Base-by-base conservation (phyloP, 2,888 invertebrate species). In the Cremastinae sp. region DNA sequence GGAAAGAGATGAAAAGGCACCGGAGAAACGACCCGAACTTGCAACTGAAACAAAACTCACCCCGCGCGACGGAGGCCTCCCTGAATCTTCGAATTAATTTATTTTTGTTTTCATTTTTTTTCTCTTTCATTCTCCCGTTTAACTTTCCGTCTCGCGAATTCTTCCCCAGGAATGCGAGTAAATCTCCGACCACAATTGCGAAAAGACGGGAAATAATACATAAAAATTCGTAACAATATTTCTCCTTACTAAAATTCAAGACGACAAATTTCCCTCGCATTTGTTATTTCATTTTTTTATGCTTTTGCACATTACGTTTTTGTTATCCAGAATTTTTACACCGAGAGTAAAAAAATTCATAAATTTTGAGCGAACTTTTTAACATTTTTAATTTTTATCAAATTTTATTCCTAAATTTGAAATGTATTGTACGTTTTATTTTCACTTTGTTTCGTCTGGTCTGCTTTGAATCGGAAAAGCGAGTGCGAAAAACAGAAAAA, bases 11-110 rank as follows among this genome's bases (percentile, higher is more conserved):
- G 62, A 69, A 66, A 71, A 64, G 37, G 62, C 58, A 61, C 59
- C 72, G 68, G 43, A 65, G 20, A 69, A 71, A 68, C 61, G 75
- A 62, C 59, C 49, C 47, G 53, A 76, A 58, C 35, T 62, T 65
- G 51, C 72, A 77, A 70, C 74, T 70, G 53, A 77, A 77, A 77
- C 61, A 77, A 77, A 77, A 77, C 69, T 49, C 61, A 61, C 62
- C 49, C 55, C 35, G 59, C 69, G 16, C 22, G 55, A 51, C 28
- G 28, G 5, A 16, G 35, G 14, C 8, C 61, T 12, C 51, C 8
- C 43, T 49, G 47, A 16, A 14, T 43, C 20, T 10, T 49, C 35
- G 53, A 45, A 43, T 43, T 69, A 37, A 70, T 70, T 70, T 43
- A 70, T 65, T 77, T 55, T 43, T 47, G 47, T 16, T 37, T 58